phyloP scores from a whole-genome alignment of 92 coral and sea anemone species.

The Epizoanthus stellaris region DNA sequence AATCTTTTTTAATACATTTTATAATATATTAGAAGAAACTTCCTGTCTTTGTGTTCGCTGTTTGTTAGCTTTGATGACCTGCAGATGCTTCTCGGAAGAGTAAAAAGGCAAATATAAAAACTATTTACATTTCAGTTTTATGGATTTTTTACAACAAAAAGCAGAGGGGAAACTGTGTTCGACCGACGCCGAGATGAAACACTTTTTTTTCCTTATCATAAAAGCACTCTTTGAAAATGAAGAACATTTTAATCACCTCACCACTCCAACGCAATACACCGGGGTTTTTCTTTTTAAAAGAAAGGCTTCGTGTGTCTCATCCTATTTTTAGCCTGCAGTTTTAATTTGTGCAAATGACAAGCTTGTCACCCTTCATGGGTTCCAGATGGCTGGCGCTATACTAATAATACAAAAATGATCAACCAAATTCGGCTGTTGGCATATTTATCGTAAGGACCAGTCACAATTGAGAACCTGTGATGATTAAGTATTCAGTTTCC shows the following conservation, averaged over 20 bases:
- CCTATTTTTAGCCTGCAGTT: slow-evolving; percentile 33
- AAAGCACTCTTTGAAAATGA: slow-evolving; percentile 2
- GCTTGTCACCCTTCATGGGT: slow-evolving; percentile 32
- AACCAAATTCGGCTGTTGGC: slow-evolving; percentile 35
- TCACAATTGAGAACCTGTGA: slow-evolving; percentile 32
- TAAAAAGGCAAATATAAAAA: neutral
- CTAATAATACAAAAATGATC: slow-evolving; percentile 46
- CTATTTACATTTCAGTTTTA: neutral
- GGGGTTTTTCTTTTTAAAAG: no score
- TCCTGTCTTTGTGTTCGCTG: neutral
- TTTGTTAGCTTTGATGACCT: neutral
- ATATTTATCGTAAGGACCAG: slow-evolving; percentile 42
- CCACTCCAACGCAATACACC: neutral
- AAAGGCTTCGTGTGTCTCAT: slow-evolving; percentile 27
- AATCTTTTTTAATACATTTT: neutral
- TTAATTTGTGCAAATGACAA: slow-evolving; percentile 50
- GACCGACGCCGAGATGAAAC: neutral
- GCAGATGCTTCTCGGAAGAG: neutral
- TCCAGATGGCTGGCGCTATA: slow-evolving; percentile 39
- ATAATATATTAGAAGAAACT: slow-evolving; percentile 1
- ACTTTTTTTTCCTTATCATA: neutral
- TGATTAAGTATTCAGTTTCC: slow-evolving; percentile 44
- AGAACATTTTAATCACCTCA: neutral
- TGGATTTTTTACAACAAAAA: neutral
- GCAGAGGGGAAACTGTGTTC: no score